Evolutionary conservation across 2,888 invertebrate species (phyloP).

Genomic region (Sesia apiformis): DNA sequence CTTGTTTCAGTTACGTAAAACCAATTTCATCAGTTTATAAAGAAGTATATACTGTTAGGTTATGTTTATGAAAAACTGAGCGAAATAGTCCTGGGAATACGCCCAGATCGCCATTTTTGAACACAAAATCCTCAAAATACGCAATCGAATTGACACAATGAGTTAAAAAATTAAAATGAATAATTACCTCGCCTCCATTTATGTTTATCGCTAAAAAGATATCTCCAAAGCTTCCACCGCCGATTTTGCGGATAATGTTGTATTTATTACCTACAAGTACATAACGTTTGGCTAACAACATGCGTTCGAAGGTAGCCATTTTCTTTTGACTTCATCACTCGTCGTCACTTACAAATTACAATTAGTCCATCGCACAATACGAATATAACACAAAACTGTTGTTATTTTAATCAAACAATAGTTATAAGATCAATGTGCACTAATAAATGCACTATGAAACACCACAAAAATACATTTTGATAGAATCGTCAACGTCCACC

Average conservation of each 20-base stretch:
- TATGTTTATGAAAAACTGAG: too few relatives aligned
- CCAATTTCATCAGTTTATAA: too few relatives aligned
- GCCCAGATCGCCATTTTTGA: conserved; percentile 56
- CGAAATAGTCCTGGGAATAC: conserved; percentile 17
- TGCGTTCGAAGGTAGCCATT: conserved; percentile 68
- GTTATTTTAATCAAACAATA: conserved; percentile 24
- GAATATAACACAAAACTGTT: conserved; percentile 47
- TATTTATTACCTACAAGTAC: conserved; percentile 88
- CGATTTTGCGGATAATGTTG: conserved; percentile 96
- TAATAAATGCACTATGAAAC: conserved; percentile 47
- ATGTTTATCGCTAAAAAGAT: conserved; percentile 97
- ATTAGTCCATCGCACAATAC: conserved; percentile 50
- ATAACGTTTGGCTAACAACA: conserved; percentile 56
- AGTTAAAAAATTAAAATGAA: conserved; percentile 16
- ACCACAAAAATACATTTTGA: conserved; percentile 52
- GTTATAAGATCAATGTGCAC: conserved; percentile 6
- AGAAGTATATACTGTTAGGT: too few relatives aligned
- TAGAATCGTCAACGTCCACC: conserved; percentile 4
- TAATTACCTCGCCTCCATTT: conserved; percentile 89
- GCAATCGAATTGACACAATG: conserved; percentile 31
- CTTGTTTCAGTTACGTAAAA: too few relatives aligned
- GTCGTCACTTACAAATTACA: conserved; percentile 29
- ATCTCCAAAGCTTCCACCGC: conserved; percentile 99
- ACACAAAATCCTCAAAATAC: conserved; percentile 50
- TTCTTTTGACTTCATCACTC: conserved; percentile 17